Percentiles rank a stretch among this genome's conserved stretches.
Evolutionary conservation across 2,888 invertebrate genomes (phyloP).

Genomic region (Hecatera dysodea): DNA sequence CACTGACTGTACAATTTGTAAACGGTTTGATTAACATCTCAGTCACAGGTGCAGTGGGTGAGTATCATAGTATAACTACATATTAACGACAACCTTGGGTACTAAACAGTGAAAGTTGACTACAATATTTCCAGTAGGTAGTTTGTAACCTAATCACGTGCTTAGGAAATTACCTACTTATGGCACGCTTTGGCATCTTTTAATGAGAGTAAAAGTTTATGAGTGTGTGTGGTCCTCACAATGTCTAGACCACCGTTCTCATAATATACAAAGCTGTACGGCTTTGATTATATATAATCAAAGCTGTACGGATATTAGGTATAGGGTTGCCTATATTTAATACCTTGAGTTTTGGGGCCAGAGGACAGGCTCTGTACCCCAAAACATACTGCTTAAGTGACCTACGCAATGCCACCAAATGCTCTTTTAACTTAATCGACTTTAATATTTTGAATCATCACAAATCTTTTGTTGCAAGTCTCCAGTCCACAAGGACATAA

Average conservation of each 20-base stretch:
- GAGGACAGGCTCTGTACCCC: too few relatives aligned
- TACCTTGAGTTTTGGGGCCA: too few relatives aligned
- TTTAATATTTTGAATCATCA: slow-evolving; percentile 14
- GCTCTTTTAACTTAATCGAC: background rate
- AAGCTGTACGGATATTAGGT: background rate
- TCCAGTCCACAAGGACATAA: background rate
- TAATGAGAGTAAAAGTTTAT: slow-evolving; percentile 45
- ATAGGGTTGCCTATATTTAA: background rate
- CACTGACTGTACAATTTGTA: background rate
- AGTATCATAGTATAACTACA: background rate
- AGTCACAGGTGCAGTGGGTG: slow-evolving; percentile 14
- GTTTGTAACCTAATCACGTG: slow-evolving; percentile 52
- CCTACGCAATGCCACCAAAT: too few relatives aligned
- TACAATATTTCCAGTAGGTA: slow-evolving; percentile 48
- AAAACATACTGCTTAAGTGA: too few relatives aligned
- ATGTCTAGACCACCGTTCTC: background rate
- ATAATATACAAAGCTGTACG: background rate
- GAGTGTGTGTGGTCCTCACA: background rate
- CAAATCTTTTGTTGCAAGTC: background rate
- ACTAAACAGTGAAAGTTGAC: slow-evolving; percentile 59
- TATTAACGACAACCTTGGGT: slow-evolving; percentile 32
- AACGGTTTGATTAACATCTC: slow-evolving; percentile 7
- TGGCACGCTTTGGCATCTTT: slow-evolving; percentile 35
- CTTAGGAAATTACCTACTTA: slow-evolving; percentile 3
- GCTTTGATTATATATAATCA: too few relatives aligned